Evolutionary conservation across 2,888 invertebrate species (phyloP).

Genomic region (Allygus modestus): DNA sequence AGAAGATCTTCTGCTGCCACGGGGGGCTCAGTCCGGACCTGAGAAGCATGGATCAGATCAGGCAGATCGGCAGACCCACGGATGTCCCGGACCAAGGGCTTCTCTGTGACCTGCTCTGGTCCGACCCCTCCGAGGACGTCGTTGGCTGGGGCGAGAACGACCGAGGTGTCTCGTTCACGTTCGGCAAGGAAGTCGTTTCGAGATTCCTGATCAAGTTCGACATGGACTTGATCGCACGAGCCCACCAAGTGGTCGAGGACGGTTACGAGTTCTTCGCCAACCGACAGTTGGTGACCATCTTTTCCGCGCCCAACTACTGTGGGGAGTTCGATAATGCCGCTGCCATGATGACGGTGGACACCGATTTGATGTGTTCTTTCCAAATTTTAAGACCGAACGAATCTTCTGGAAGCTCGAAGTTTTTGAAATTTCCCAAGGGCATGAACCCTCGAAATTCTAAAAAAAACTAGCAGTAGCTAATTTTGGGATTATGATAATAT

Average conservation of each 20-base stretch:
- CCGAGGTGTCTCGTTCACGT: conserved; percentile 81
- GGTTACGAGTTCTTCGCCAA: conserved; percentile 69
- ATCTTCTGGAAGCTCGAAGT: background rate
- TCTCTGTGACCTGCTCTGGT: conserved; percentile 79
- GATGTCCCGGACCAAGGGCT: conserved; percentile 78
- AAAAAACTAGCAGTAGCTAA: too few relatives aligned
- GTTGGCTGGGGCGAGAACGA: conserved; percentile 83
- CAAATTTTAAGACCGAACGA: conserved; percentile 9
- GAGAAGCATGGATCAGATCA: conserved; percentile 78
- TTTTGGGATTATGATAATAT: too few relatives aligned
- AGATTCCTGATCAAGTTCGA: conserved; percentile 82
- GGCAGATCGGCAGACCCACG: conserved; percentile 78
- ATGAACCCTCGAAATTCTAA: background rate
- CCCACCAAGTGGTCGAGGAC: conserved; percentile 77
- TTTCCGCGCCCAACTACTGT: conserved; percentile 67
- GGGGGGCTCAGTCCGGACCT: conserved; percentile 76
- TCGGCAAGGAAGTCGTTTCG: conserved; percentile 81
- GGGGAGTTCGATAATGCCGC: conserved; percentile 66
- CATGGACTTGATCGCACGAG: conserved; percentile 81
- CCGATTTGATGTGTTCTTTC: conserved; percentile 61
- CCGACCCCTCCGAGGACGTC: conserved; percentile 76
- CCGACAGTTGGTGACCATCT: conserved; percentile 67
- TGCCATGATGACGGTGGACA: conserved; percentile 64
- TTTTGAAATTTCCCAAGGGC: background rate
- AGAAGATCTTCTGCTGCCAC: conserved; percentile 82